These are phyloP conservation scores for Cinclus mexicanus DNA, from an alignment of 2,113 vertebrate species.

Conservation along the genomic window DNA sequence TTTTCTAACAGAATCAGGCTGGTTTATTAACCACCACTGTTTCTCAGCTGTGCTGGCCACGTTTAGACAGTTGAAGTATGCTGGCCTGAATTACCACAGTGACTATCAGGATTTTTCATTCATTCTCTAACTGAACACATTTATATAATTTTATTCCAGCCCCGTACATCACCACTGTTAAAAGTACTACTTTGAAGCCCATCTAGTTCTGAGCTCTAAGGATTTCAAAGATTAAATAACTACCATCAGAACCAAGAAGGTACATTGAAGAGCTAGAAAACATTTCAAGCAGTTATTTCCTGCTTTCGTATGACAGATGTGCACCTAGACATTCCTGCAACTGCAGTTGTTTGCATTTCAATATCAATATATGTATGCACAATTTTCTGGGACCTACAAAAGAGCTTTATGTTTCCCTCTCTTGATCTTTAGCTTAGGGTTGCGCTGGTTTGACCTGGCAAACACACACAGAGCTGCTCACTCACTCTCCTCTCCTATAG, in stretches of 20 bases:
- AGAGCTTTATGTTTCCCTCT: not conserved
- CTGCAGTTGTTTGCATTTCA: not conserved
- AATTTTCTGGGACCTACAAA: not conserved
- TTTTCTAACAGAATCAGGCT: not conserved
- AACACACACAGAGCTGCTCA: not conserved
- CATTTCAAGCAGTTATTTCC: not conserved
- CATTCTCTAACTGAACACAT: not conserved
- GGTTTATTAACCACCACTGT: not conserved
- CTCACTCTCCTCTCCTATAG: not conserved
- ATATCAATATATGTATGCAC: not conserved
- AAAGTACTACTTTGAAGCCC: not conserved
- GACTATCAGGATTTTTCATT: not conserved
- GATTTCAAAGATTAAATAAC: not conserved
- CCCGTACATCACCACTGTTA: not conserved
- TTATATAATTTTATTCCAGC: not conserved
- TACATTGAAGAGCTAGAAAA: not conserved
- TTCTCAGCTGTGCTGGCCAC: not conserved
- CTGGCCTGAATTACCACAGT: not conserved
- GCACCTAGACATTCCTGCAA: not conserved
- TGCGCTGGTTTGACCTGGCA: not conserved
- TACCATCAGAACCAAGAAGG: not conserved
- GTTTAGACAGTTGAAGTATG: not conserved
- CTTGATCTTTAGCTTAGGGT: not conserved
- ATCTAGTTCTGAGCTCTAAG: not conserved
- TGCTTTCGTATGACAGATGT: fast-evolving